Percentiles rank a stretch among this genome's conserved stretches.
Conservation (phyloP, 2,888 invertebrate species). For the Ethmia dodecea region DNA sequence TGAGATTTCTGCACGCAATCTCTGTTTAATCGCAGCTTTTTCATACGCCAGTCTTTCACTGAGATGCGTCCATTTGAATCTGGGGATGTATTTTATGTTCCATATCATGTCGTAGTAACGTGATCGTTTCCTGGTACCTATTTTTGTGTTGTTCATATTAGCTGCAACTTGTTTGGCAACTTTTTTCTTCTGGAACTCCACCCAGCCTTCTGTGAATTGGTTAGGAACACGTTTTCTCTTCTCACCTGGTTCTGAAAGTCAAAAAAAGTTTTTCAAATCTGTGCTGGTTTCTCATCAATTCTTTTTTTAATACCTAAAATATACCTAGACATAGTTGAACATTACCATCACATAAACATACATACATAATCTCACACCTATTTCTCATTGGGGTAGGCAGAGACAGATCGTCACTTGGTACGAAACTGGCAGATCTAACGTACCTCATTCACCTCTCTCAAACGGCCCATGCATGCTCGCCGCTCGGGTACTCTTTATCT, state of each 20-base stretch:
- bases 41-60: conserved; percentile 96
- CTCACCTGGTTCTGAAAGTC: conserved; percentile 62
- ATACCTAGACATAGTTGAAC: too few species aligned
- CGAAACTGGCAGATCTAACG: too few species aligned
- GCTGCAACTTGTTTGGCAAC: conserved; percentile 92
- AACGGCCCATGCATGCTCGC: too few species aligned
- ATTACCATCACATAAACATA: too few species aligned
- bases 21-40: conserved; percentile 91
- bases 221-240: conserved; percentile 76
- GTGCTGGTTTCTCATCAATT: neutral
- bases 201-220: conserved; percentile 95
- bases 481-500: too few species aligned
- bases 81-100: conserved; percentile 96
- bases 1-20: conserved; percentile 90
- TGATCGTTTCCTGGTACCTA: conserved; percentile 90
- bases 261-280: conserved; percentile 1
- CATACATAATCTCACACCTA: too few species aligned
- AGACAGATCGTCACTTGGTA: too few species aligned
- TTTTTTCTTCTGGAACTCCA: conserved; percentile 93
- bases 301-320: too few species aligned
- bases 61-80: conserved; percentile 97
- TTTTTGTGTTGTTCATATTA: conserved; percentile 90
- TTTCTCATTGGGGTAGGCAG: too few species aligned
- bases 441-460: too few species aligned
- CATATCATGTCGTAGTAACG: conserved; percentile 94